Percentiles rank a stretch among this genome's conserved stretches.
phyloP scores from a whole-genome alignment of 1,140 invertebrate genomes.

The Melitaea cinxia region DNA sequence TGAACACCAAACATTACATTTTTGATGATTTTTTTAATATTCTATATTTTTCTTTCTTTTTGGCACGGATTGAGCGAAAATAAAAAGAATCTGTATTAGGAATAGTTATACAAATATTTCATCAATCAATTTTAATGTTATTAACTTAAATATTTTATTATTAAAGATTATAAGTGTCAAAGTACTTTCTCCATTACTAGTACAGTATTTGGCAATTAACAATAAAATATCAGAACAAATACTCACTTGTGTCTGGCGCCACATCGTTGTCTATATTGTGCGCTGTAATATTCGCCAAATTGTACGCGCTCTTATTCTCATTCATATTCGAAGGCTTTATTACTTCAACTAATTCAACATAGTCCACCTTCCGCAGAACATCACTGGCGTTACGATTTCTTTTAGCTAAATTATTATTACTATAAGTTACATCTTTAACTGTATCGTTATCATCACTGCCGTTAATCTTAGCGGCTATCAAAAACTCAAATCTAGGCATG shows the following conservation, averaged over 20 bases:
- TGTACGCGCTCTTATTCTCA: conserved; percentile 71
- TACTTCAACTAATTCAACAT: conserved; percentile 74
- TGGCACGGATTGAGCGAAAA: too few relatives aligned
- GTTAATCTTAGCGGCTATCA: conserved; percentile 65
- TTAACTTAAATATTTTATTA: too few relatives aligned
- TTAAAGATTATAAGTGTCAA: too few relatives aligned
- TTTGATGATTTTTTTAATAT: too few relatives aligned
- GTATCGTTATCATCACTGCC: conserved; percentile 51
- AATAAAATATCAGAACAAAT: conserved; percentile 5
- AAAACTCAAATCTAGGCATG: conserved; percentile 63
- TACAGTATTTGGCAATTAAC: not conserved
- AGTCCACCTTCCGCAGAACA: conserved; percentile 65
- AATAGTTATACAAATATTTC: too few relatives aligned
- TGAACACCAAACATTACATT: too few relatives aligned
- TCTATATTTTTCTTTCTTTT: too few relatives aligned
- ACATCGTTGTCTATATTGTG: conserved; percentile 76
- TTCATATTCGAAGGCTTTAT: conserved; percentile 46
- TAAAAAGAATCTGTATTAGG: too few relatives aligned
- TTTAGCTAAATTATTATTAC: conserved; percentile 55
- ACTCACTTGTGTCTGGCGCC: conserved; percentile 78
- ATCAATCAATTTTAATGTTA: too few relatives aligned
- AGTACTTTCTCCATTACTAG: too few relatives aligned
- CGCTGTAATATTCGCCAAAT: conserved; percentile 64
- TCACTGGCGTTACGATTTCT: conserved; percentile 61
- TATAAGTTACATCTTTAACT: conserved; percentile 39